A percentile compares a stretch with the other conserved stretches of the same genome.
Evolutionary conservation across 1,140 invertebrate genomes (phyloP).

Genomic region (Rhagoletis pomonella): DNA sequence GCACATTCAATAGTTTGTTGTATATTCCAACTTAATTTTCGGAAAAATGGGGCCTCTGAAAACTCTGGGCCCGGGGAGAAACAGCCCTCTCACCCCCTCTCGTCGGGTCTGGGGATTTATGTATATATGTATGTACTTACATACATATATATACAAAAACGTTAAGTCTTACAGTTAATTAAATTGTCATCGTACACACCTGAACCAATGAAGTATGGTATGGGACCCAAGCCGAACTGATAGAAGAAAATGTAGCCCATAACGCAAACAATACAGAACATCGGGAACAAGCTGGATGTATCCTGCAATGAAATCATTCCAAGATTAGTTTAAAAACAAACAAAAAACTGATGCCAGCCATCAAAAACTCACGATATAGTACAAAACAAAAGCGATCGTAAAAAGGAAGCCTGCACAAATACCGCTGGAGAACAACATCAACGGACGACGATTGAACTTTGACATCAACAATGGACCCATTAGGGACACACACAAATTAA

Average conservation of each 20-base stretch:
- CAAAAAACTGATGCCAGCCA: neutral
- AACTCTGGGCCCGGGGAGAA: too few relatives aligned
- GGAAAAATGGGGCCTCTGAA: too few relatives aligned
- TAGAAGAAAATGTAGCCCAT: slow-evolving; percentile 87
- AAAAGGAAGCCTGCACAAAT: slow-evolving; percentile 76
- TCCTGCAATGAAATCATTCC: slow-evolving; percentile 76
- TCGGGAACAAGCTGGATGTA: slow-evolving; percentile 80
- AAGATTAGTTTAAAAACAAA: slow-evolving; percentile 2
- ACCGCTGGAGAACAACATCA: slow-evolving; percentile 77
- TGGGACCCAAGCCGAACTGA: slow-evolving; percentile 88
- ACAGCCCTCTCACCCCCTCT: too few relatives aligned
- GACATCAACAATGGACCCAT: slow-evolving; percentile 79
- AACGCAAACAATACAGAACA: slow-evolving; percentile 82
- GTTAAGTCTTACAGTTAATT: too few relatives aligned
- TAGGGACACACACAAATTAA: slow-evolving; percentile 81
- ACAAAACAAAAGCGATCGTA: slow-evolving; percentile 76
- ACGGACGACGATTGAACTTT: slow-evolving; percentile 76
- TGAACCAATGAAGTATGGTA: slow-evolving; percentile 92
- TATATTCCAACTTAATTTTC: too few relatives aligned
- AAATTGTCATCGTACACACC: slow-evolving; percentile 70
- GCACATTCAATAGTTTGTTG: too few relatives aligned
- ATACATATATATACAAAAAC: too few relatives aligned
- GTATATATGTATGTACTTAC: too few relatives aligned
- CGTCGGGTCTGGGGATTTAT: too few relatives aligned
- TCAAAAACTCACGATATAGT: slow-evolving; percentile 76